Conservation (phyloP, 2,797 vertebrate species). For the Cyprinella venusta region DNA sequence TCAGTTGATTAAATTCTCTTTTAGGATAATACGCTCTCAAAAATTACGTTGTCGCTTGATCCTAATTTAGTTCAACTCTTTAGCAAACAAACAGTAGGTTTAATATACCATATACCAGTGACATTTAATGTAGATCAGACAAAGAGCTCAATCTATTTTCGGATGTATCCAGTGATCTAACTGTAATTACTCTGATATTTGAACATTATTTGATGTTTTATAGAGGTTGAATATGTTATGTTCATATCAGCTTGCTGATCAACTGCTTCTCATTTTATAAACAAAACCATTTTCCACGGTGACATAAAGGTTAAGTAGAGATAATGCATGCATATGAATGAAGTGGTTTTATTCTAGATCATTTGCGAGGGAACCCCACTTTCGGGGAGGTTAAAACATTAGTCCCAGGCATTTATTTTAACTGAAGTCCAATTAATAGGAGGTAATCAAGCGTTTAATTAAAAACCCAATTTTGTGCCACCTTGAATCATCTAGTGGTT, state of each 20-base stretch:
- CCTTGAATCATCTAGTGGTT: slow-evolving; percentile 53
- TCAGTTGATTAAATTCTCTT: background rate
- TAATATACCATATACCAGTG: background rate
- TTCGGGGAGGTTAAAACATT: slow-evolving; percentile 40
- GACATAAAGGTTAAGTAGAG: slow-evolving; percentile 1
- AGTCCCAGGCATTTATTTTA: slow-evolving; percentile 55
- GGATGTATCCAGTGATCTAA: background rate
- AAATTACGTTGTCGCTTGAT: background rate
- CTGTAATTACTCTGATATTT: background rate
- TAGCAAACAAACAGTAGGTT: background rate
- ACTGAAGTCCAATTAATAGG: slow-evolving; percentile 60
- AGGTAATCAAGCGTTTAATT: slow-evolving; percentile 66
- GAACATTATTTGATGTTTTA: background rate
- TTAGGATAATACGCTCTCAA: background rate
- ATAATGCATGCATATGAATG: slow-evolving; percentile 19
- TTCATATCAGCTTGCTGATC: background rate
- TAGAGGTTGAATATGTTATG: background rate
- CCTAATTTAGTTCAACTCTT: background rate
- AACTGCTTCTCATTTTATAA: background rate
- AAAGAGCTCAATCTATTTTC: background rate
- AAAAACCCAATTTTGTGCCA: slow-evolving; percentile 59
- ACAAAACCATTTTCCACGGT: background rate
- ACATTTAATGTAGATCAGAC: background rate
- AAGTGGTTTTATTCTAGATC: slow-evolving; percentile 10
- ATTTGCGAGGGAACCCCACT: slow-evolving; percentile 19